Base-by-base conservation (phyloP, 2,797 vertebrate species). In the Danio albolineatus region DNA sequence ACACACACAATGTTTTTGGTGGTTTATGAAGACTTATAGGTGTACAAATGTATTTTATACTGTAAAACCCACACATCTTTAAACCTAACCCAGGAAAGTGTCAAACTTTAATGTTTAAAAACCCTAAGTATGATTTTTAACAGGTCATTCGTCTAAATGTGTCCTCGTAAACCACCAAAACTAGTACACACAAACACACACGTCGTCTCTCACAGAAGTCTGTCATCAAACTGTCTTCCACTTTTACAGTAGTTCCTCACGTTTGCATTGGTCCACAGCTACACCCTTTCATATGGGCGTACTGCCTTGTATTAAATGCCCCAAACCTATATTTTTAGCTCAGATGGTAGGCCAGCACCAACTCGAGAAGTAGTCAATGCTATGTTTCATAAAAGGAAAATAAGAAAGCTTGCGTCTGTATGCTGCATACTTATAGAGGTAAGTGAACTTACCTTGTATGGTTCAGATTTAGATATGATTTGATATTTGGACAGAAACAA, bases 361-460 rank as follows among this genome's bases (percentile, higher is more conserved):
- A 39, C 82, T 69, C 65, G 38, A 7, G 4, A 74, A 56, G 76
- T 77, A 60, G 80, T 75, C 80, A 65, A 83, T 61, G 60, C 57
- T 61, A 88, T 86, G 87, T 64, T 85, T 67, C 76, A 86, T 66
- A 81, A 79, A 66, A 86, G 64, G 70, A 83, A 81, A 43, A 69
- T 82, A 0, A 65, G 83, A 77, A 87, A 85, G 66, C 43, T 82
- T 57, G 69, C 82, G 6, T 76, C 87, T 19, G 49, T 89, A 59
- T 89, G 88, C 13, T 90, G 83, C 79, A 76, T 89, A 64, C 79
- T 89, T 60, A 84, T 88, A 10, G 65, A 88, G 81, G 83, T 88
- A 83, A 87, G 85, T 82, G 2, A 4, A 12, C 14, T 73, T 83
- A 80, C 2, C 61, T 70, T 60, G 56, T 0, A 16, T 21, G 17